These are phyloP conservation scores for Aleiodes sp. DNA, from an alignment of 1,140 invertebrate genomes.

Conservation along the genomic window DNA sequence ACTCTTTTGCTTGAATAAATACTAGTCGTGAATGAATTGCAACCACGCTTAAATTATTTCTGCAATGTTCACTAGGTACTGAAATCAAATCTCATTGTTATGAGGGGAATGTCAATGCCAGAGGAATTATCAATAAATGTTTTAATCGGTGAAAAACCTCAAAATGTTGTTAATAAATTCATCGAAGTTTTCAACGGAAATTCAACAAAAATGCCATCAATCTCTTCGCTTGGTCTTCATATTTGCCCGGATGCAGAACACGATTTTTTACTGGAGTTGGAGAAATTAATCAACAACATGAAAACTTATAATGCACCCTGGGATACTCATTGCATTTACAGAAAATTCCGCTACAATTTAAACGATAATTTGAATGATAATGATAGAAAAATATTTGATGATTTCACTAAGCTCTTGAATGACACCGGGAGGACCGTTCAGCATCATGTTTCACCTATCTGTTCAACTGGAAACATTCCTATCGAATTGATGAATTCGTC, in stretches of 20 bases:
- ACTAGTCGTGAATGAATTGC: too few species aligned
- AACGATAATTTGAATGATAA: not conserved
- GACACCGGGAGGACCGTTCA: slow-evolving; percentile 21
- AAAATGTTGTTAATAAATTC: slow-evolving; percentile 66
- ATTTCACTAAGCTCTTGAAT: slow-evolving; percentile 20
- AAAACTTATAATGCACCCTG: slow-evolving; percentile 25
- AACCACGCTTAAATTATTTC: not conserved
- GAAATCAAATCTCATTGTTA: slow-evolving; percentile 44
- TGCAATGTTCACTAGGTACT: slow-evolving; percentile 35
- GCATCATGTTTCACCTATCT: slow-evolving; percentile 40
- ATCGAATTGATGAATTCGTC: not conserved
- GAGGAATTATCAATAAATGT: slow-evolving; percentile 53
- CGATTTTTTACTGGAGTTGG: slow-evolving; percentile 9
- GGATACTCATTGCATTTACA: slow-evolving; percentile 45
- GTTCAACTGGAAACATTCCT: slow-evolving; percentile 26
- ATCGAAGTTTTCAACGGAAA: slow-evolving; percentile 26
- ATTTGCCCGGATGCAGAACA: slow-evolving; percentile 54
- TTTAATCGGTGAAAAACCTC: slow-evolving; percentile 56
- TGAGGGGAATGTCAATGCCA: slow-evolving; percentile 51
- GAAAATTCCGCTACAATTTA: slow-evolving; percentile 21
- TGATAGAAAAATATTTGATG: slow-evolving; percentile 13
- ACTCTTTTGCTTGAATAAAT: too few species aligned
- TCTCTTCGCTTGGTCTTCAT: slow-evolving; percentile 60
- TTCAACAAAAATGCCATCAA: not conserved
- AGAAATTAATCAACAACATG: slow-evolving; percentile 28